A percentile compares a stretch with the other conserved stretches of the same genome.
These are phyloP conservation scores for Epinephelus cyanopodus DNA, from an alignment of 2,113 vertebrate genomes.

Conservation along the genomic window DNA sequence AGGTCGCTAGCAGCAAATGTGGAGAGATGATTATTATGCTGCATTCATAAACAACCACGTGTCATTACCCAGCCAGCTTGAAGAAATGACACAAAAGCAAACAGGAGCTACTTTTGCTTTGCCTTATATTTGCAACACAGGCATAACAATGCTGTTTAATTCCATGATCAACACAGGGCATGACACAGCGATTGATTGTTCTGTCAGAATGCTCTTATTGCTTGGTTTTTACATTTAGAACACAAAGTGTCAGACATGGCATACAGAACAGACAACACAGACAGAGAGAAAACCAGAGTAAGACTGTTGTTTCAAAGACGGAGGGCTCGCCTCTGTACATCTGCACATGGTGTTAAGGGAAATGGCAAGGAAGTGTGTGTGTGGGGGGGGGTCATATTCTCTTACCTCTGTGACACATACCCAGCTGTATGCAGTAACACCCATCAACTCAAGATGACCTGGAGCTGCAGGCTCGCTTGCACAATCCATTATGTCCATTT, in stretches of 20 bases:
- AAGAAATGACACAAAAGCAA: slow-evolving; percentile 41
- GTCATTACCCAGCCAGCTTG: background rate
- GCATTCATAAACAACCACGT: slow-evolving; percentile 23
- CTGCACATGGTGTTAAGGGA: background rate
- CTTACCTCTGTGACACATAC: slow-evolving; percentile 33
- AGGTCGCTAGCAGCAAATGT: background rate
- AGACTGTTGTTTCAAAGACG: slow-evolving; percentile 47
- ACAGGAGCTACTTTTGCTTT: slow-evolving; percentile 47
- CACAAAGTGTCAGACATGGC: slow-evolving; percentile 53
- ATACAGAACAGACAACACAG: slow-evolving; percentile 70
- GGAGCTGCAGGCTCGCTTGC: background rate
- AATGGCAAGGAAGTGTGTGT: background rate
- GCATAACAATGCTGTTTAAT: slow-evolving; percentile 57
- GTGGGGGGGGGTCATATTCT: slow-evolving; percentile 24
- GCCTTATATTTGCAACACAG: slow-evolving; percentile 68
- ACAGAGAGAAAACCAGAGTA: slow-evolving; percentile 46
- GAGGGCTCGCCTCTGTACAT: slow-evolving; percentile 29
- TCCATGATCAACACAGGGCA: slow-evolving; percentile 48
- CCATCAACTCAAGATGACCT: slow-evolving; percentile 28
- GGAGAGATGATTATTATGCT: slow-evolving; percentile 10
- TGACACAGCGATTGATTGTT: slow-evolving; percentile 47
- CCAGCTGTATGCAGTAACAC: slow-evolving; percentile 48
- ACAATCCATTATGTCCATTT: slow-evolving; percentile 10
- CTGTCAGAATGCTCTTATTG: slow-evolving; percentile 67
- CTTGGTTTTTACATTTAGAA: slow-evolving; percentile 75